phyloP scores from a whole-genome alignment of 92 coral and sea anemone species.

The Isaurus tuberculatus region DNA sequence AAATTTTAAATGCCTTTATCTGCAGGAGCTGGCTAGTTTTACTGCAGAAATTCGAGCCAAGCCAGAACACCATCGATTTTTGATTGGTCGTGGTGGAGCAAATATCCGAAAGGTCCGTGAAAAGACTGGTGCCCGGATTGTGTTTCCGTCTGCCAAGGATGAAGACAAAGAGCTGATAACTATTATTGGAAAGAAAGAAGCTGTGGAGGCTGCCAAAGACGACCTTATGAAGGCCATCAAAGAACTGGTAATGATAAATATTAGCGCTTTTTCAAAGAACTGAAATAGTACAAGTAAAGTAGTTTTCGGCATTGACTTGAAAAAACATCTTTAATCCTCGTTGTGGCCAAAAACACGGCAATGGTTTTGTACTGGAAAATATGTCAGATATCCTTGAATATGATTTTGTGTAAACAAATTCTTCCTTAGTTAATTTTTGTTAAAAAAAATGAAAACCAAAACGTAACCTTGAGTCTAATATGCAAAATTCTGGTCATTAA shows the following conservation, averaged over 20 bases:
- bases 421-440: too few species aligned
- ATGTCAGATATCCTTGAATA: too few species aligned
- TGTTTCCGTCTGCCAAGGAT: conserved; percentile 90
- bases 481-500: too few species aligned
- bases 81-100: conserved; percentile 98
- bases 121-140: conserved; percentile 95
- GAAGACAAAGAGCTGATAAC: conserved; percentile 97
- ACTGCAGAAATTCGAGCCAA: conserved; percentile 92
- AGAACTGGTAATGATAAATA: conserved; percentile 74
- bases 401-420: too few species aligned
- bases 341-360: too few species aligned
- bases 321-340: too few species aligned
- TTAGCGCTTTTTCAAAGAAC: too few species aligned
- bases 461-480: too few species aligned
- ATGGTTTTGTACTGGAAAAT: too few species aligned
- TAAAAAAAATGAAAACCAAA: too few species aligned
- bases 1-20: neutral
- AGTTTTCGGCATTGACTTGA: too few species aligned
- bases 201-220: conserved; percentile 93
- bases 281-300: too few species aligned
- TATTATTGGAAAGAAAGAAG: conserved; percentile 92
- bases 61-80: conserved; percentile 95
- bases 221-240: conserved; percentile 93
- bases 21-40: conserved; percentile 88
- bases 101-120: conserved; percentile 98